Evolutionary conservation across 23 tunicate genomes (phyloP), one percentile per base, ranked within the genome.

Genomic region (Ciona savignyi): DNA sequence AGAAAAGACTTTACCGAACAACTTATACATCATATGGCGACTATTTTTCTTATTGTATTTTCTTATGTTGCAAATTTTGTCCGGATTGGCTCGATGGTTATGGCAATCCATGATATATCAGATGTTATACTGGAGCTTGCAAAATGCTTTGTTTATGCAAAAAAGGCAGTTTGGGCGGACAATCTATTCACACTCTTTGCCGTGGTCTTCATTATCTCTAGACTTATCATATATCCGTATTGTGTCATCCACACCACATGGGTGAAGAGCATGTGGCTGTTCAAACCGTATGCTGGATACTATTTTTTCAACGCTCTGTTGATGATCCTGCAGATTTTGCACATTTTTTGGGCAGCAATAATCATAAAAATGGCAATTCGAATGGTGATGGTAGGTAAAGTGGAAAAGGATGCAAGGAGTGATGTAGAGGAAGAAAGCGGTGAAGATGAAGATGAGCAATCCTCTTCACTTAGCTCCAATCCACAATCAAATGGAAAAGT

Each of bases 21-120:
- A 35, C 27, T 90, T 6, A 90, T 90, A 51, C 97, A 90, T 70
- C 97, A 90, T 34, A 35, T 80, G 23, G 97, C 97, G 9, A 90
- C 97, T 9, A 70, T 90, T 25, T 74, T 76, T 63, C 69, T 90
- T n/a, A 90, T 90, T 35, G 69, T 63, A 19, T 85, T 90, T 70
- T 90, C 97, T 21, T 90, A 84, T 63, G 86, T 71, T 25, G 86
- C 86, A 2, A 86, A 86, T 65, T 90, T 84, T 73, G 90, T 86
- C 1, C 32, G 97, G 29, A 78, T 84, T 31, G 97, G 97, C 1
- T 56, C 81, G 0, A 34, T 90, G 30, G 91, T 90, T 25, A 84
- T 90, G 97, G 90, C 86, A 30, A 69, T 81, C 32, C 97, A 90
- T 35, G 97, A 90, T 67, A 66, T 90, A 29, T 85, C 97, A 27